These are phyloP conservation scores for Ophioninae sp. DNA, from an alignment of 2,888 invertebrate species.

Conservation along the genomic window DNA sequence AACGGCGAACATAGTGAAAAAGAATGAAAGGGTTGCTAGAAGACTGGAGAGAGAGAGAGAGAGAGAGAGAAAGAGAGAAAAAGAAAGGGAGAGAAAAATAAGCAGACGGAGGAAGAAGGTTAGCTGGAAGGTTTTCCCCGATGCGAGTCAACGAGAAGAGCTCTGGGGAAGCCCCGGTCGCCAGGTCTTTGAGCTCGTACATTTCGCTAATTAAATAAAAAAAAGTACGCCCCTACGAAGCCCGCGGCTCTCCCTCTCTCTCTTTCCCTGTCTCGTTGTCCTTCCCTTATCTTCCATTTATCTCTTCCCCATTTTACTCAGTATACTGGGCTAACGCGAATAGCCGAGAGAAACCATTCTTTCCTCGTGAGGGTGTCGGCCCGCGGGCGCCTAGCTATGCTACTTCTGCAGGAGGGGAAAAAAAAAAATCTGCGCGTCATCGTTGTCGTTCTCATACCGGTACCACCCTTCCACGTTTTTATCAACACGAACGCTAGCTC, in stretches of 20 bases:
- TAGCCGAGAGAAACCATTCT: constrained; percentile 68
- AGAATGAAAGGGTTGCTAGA: constrained; percentile 32
- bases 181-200: constrained; percentile 74
- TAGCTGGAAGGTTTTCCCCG: constrained; percentile 29
- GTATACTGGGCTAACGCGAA: constrained; percentile 37
- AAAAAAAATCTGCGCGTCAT: constrained; percentile 27
- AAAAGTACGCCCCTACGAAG: constrained; percentile 69
- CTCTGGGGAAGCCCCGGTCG: constrained; percentile 54
- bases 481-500: neutral
- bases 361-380: constrained; percentile 71
- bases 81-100: constrained; percentile 12
- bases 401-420: constrained; percentile 28
- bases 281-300: constrained; percentile 44
- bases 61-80: too few species aligned
- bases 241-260: constrained; percentile 49
- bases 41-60: constrained; percentile 2
- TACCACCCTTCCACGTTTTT: constrained; percentile 19
- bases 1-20: constrained; percentile 49
- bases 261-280: constrained; percentile 45
- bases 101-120: constrained; percentile 24
- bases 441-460: constrained; percentile 42
- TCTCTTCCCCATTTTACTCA: constrained; percentile 6
- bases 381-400: constrained; percentile 73
- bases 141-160: constrained; percentile 32
- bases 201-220: constrained; percentile 79